Conservation (phyloP, 2,797 vertebrate genomes). For the Acanthis flammea region DNA sequence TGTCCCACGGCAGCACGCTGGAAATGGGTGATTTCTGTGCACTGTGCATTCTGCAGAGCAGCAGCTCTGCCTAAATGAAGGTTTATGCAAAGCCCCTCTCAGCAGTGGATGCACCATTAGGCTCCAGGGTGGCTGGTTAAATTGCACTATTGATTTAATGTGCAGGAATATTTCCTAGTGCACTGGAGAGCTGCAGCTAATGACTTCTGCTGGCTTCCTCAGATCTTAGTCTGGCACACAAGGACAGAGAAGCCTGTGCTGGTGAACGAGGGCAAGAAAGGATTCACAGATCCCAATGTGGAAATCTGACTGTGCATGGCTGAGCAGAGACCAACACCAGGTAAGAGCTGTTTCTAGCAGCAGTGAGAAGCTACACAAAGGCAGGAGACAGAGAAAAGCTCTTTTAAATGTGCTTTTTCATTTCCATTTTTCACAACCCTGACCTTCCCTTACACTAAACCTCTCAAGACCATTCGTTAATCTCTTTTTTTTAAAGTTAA, state of each 20-base stretch:
- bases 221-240: slow-evolving; percentile 99
- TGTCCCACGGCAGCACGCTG: slow-evolving; percentile 24
- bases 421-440: not conserved
- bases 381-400: not conserved
- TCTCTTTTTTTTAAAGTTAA: not conserved
- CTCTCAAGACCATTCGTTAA: not conserved
- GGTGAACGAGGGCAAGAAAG: slow-evolving; percentile 97
- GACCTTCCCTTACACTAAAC: not conserved
- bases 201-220: slow-evolving; percentile 43
- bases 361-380: not conserved
- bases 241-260: slow-evolving; percentile 97
- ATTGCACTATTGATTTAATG: slow-evolving; percentile 46
- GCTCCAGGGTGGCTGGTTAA: slow-evolving; percentile 26
- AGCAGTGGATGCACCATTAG: slow-evolving; percentile 11
- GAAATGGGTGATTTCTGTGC: slow-evolving; percentile 44
- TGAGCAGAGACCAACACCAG: not conserved
- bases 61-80: not conserved
- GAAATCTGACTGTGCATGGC: slow-evolving; percentile 85
- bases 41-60: not conserved
- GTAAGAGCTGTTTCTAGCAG: not conserved
- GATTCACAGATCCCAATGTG: slow-evolving; percentile 95
- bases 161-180: slow-evolving; percentile 26
- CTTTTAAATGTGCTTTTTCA: not conserved
- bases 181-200: slow-evolving; percentile 18
- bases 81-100: slow-evolving; percentile 31